Conservation (phyloP, 1,140 invertebrate species). For the Dreissena polymorpha region DNA sequence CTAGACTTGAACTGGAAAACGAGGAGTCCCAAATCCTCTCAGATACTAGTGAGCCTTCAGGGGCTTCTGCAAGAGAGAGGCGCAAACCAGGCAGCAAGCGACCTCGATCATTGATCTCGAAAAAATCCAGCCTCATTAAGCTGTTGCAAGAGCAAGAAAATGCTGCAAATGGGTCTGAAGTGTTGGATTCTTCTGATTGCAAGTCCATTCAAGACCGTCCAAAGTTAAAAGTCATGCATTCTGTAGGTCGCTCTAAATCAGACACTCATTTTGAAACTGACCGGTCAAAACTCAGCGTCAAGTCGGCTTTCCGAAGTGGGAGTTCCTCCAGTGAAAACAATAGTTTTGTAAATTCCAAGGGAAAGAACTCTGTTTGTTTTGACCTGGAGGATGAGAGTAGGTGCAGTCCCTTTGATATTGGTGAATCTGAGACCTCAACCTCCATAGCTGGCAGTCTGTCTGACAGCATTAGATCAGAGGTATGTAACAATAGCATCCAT, state of each 20-base stretch:
- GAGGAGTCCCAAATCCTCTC: constrained; percentile 11
- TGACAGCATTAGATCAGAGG: constrained; percentile 48
- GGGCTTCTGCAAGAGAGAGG: not conserved
- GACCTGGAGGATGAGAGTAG: constrained; percentile 43
- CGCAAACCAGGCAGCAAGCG: constrained; percentile 29
- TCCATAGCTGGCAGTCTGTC: constrained; percentile 42
- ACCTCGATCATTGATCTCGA: constrained; percentile 46
- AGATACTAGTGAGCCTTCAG: not conserved
- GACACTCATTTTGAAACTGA: constrained; percentile 47
- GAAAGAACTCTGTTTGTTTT: constrained; percentile 47
- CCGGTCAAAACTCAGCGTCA: not conserved
- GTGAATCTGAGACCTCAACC: constrained; percentile 51
- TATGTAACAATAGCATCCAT: not conserved
- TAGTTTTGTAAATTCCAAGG: constrained; percentile 5
- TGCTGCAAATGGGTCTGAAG: not conserved
- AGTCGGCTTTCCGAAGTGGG: not conserved
- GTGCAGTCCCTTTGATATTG: constrained; percentile 46
- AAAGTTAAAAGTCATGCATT: constrained; percentile 30
- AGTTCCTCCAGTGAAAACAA: not conserved
- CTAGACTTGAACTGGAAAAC: constrained; percentile 28
- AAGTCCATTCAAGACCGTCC: constrained; percentile 12
- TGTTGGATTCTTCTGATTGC: constrained; percentile 4
- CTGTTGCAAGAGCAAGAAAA: constrained; percentile 30
- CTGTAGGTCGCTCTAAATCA: constrained; percentile 44
- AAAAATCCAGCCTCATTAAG: constrained; percentile 39